Base-by-base conservation (phyloP, 2,888 invertebrate genomes). In the Pilophorus perplexus region DNA sequence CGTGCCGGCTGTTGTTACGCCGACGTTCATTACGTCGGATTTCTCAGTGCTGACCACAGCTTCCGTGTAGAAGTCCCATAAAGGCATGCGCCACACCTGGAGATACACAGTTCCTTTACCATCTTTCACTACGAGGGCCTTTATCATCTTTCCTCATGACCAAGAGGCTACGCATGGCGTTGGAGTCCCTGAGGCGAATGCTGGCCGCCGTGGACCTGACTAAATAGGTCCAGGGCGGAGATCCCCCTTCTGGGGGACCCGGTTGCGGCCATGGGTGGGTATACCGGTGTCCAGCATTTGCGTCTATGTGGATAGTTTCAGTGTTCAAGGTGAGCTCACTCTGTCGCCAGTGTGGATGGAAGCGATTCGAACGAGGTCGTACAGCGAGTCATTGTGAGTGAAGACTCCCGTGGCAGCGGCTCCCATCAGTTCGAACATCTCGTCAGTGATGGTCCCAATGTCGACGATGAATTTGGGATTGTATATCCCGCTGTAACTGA, bases 401-500 rank as follows among this genome's bases (percentile, higher is more conserved):
- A 86, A 91, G n/a, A 86, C 86, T 0, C 85, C 90, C 71, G 86
- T 82, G 0, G 87, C 88, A 2, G 84, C 83, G 18, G 82, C 82
- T 16, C 86, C 88, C 16, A 89, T 75, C 0, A 85, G 82, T 23
- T 83, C 79, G 50, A 80, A 74, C 72, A 88, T 82, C 67, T 88
- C 85, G 48, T 85, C 83, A 0, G 90, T 89, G 77, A 90, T 83
- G 1, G 90, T 90, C 1, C 90, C 91, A 72, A 91, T 80, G 74
- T 90, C 90, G 2, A 92, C 78, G 40, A 90, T 84, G 67, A 86
- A 83, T 68, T 80, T 79, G 0, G 89, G 87, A 78, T 86, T 86
- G 75, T 86, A 87, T 72, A 84, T 83, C 71, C 89, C 84, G 4
- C 89, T 88, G 77, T 91, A 89, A 52, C 85, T 83, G 57, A 93